Evolutionary conservation across 2,797 vertebrate genomes (phyloP).

Genomic region (Enteromius treurensis): DNA sequence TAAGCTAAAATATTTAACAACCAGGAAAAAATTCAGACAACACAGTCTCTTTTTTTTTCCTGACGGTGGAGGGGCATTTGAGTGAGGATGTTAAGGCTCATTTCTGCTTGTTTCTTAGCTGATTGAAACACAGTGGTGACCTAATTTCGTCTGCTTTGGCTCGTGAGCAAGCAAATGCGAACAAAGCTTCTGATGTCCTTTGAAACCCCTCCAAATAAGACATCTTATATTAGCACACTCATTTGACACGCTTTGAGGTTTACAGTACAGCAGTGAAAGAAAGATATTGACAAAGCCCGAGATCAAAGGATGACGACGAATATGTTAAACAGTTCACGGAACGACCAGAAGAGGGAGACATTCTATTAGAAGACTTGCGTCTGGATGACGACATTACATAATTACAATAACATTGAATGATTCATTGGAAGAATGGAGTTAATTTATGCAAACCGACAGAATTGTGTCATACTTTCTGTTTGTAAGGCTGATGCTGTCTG

Average conservation of each 20-base stretch:
- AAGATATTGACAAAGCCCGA: not conserved
- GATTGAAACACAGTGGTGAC: conserved; percentile 31
- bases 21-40: conserved; percentile 35
- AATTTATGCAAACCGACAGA: conserved; percentile 41
- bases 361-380: conserved; percentile 36
- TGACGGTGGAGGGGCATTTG: not conserved
- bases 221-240: conserved; percentile 14
- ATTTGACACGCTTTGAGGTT: conserved; percentile 27
- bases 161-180: conserved; percentile 13
- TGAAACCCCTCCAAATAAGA: conserved; percentile 30
- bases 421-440: conserved; percentile 38
- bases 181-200: conserved; percentile 14
- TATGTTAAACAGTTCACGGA: conserved; percentile 11
- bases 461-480: conserved; percentile 31
- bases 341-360: conserved; percentile 43
- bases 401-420: conserved; percentile 53
- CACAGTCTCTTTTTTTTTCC: not conserved
- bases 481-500: conserved; percentile 2
- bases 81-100: conserved; percentile 18
- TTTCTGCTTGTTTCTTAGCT: conserved; percentile 8
- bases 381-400: conserved; percentile 31
- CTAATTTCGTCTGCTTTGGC: conserved; percentile 35
- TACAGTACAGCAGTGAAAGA: conserved; percentile 23
- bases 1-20: conserved; percentile 45
- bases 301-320: conserved; percentile 33